Evolutionary conservation across 2,113 vertebrate species (phyloP).

Genomic region (Xiphophorus couchianus): DNA sequence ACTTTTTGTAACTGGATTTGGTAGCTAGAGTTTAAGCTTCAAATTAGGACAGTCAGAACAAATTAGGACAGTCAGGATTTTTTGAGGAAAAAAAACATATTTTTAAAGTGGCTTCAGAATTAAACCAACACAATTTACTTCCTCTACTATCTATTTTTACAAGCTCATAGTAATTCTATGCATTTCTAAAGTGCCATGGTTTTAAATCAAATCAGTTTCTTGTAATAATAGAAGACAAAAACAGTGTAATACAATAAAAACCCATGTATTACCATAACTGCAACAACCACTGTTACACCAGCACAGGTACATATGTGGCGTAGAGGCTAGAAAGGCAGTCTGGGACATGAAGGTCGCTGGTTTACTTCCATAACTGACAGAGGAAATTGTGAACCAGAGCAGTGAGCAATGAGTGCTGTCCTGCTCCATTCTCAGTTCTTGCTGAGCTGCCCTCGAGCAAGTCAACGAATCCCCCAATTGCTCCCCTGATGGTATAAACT

Average conservation of each 20-base stretch:
- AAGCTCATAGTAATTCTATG: neutral
- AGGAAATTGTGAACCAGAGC: neutral
- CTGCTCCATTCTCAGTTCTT: neutral
- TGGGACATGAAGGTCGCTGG: neutral
- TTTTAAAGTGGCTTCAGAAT: neutral
- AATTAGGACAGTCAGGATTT: neutral
- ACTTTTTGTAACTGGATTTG: too few relatives aligned
- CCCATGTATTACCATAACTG: neutral
- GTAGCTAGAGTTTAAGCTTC: too few relatives aligned
- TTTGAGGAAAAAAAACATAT: neutral
- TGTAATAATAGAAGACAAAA: too few relatives aligned
- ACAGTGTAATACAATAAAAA: neutral
- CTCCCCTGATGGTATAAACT: neutral
- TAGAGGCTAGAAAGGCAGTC: neutral
- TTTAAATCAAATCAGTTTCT: neutral
- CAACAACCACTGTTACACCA: neutral
- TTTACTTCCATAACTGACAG: neutral
- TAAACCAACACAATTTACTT: neutral
- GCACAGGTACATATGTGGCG: neutral
- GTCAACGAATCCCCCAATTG: neutral
- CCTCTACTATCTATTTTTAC: neutral
- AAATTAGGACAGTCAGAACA: too few relatives aligned
- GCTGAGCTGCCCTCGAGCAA: neutral
- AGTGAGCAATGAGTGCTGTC: neutral
- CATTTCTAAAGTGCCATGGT: neutral